Percentiles rank a stretch among this genome's conserved stretches.
phyloP scores from a whole-genome alignment of 2,113 vertebrate species.

The Rhabdornis inornatus region DNA sequence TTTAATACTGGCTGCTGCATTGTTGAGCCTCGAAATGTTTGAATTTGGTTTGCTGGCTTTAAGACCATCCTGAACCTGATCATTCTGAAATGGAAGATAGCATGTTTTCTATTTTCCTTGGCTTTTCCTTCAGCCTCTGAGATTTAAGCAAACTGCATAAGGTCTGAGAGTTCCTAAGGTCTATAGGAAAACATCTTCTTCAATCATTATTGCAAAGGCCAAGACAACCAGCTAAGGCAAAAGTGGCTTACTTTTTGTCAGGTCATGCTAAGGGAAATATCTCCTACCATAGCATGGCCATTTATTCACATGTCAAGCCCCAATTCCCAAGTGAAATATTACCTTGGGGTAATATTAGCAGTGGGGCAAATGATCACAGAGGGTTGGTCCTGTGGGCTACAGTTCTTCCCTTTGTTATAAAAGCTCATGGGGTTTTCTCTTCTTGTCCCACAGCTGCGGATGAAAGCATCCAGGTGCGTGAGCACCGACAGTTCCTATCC shows the following conservation, averaged over 20 bases:
- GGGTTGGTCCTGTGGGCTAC: background rate
- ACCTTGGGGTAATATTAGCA: background rate
- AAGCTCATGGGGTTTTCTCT: background rate
- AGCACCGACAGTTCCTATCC: slow-evolving; percentile 23
- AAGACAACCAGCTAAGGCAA: background rate
- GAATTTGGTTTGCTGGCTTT: background rate
- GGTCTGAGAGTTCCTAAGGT: background rate
- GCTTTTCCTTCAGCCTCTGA: background rate
- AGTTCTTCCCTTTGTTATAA: background rate
- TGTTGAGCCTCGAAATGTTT: background rate
- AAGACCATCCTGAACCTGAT: background rate
- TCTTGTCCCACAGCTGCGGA: slow-evolving; percentile 28
- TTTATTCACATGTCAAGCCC: background rate
- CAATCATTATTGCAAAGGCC: background rate
- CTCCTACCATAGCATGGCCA: background rate
- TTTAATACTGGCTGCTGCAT: background rate
- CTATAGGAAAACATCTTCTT: background rate
- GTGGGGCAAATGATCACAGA: background rate
- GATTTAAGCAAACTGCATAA: background rate
- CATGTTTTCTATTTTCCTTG: background rate
- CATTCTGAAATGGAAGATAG: background rate
- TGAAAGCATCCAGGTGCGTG: background rate
- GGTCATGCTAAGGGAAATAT: background rate
- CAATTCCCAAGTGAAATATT: background rate
- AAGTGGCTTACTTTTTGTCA: background rate